Evolutionary conservation across 2,113 vertebrate species (phyloP), one percentile per base, ranked within the genome.

Genomic region (Glaucomys volans): DNA sequence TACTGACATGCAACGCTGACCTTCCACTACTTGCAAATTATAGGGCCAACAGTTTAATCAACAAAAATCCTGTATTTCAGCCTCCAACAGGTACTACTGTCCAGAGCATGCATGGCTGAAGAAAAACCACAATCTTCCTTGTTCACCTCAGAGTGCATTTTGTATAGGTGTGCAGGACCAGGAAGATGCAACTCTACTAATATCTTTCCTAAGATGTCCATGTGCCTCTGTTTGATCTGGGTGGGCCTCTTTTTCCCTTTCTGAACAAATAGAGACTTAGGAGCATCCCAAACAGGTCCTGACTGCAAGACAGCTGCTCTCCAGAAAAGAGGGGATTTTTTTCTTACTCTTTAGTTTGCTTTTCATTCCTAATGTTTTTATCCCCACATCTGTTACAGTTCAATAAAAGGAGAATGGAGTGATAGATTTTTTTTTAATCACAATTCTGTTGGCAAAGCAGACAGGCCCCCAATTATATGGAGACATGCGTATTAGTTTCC

Each of bases 341-440:
- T 62, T 62, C 26, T 62, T 26, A 24, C 59, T 62, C 24, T 62
- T 62, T 10, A 28, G 69, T 95, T 97, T 96, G 85, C 42, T 42
- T 91, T 90, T 91, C 37, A 79, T n/a, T 95, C 87, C 83, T 82
- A 54, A 47, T 72, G 24, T 89, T 94, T 91, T 86, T 74, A 87
- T 80, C 28, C 13, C 11, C 32, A 97, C 92, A 97, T 97, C 97
- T 98, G 97, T 50, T 98, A 95, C 93, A 96, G 82, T 90, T 98
- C 96, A 97, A 24, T 95, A 76, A 94, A 81, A 96, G 95, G 92
- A 98, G 95, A 92, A 87, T 96, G 50, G 75, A 74, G 92, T 76
- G 85, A 98, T 95, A 97, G 95, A 89, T 95, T 95, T 82, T 84
- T 83, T 83, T 32, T n/a, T n/a, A n/a, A 97, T 84, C 82, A 97